These are phyloP conservation scores for Sarcoramphus papa DNA, from an alignment of 2,797 vertebrate genomes.

Conservation along the genomic window DNA sequence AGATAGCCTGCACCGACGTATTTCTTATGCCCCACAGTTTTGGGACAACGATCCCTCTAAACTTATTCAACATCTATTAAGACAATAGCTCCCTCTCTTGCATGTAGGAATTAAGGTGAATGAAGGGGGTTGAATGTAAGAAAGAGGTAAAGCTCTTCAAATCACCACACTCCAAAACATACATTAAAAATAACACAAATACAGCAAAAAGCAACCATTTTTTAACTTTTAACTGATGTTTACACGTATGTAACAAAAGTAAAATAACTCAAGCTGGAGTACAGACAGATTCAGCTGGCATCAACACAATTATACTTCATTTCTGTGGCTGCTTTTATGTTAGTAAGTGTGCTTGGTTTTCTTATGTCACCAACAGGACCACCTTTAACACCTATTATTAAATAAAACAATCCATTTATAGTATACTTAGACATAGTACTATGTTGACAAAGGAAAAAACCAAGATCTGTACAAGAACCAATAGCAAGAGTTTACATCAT, in stretches of 20 bases:
- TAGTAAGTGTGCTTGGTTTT: neutral
- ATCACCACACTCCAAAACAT: neutral
- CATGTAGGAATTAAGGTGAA: neutral
- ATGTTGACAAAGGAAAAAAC: neutral
- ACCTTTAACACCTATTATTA: neutral
- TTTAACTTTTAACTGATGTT: neutral
- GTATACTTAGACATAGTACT: neutral
- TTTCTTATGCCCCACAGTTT: neutral
- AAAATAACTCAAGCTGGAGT: neutral
- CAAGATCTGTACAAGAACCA: neutral
- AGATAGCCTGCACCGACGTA: neutral
- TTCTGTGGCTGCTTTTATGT: neutral
- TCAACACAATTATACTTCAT: neutral
- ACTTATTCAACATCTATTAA: neutral
- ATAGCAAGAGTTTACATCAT: fast-evolving
- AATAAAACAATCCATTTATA: neutral
- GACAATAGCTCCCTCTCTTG: neutral
- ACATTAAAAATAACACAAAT: neutral
- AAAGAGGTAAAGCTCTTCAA: neutral
- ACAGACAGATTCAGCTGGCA: neutral
- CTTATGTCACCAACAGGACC: neutral
- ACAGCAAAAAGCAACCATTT: neutral
- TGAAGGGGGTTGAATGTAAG: neutral
- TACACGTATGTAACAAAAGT: neutral
- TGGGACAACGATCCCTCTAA: neutral